phyloP scores from a whole-genome alignment of 2,797 vertebrate species.

The Molossus molossus region DNA sequence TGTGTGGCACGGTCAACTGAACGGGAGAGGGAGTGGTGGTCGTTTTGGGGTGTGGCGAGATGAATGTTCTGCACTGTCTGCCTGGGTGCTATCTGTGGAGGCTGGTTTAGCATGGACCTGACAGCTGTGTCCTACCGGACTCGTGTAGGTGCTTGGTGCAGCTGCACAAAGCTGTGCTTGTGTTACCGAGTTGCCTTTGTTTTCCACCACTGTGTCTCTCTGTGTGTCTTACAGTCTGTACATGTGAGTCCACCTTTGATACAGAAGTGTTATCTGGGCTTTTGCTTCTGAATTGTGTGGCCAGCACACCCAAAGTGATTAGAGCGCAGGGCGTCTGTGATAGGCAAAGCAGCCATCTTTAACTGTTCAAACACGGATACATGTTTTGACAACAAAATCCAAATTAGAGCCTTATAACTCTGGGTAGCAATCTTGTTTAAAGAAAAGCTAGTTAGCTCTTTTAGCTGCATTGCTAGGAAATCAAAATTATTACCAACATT shows the following conservation, averaged over 20 bases:
- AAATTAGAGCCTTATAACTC: not conserved
- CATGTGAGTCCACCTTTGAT: constrained; percentile 78
- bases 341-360: not conserved
- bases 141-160: not conserved
- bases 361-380: not conserved
- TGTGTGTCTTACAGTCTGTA: constrained; percentile 80
- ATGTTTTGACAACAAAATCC: constrained; percentile 19
- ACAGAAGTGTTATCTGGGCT: constrained; percentile 70
- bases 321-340: not conserved
- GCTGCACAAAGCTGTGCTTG: not conserved
- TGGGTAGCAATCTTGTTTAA: constrained; percentile 55
- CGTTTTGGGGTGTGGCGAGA: not conserved
- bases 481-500: not conserved
- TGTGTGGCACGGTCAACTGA: not conserved
- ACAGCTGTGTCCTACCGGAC: not conserved
- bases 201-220: constrained; percentile 70
- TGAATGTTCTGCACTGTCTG: not conserved
- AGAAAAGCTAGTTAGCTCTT: constrained; percentile 25
- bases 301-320: not conserved
- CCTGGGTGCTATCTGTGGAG: not conserved
- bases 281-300: constrained; percentile 51
- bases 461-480: not conserved
- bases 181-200: constrained; percentile 80
- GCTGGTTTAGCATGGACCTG: not conserved
- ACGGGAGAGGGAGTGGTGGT: not conserved